Conservation (phyloP, 2,113 vertebrate species). For the Lynx canadensis region DNA sequence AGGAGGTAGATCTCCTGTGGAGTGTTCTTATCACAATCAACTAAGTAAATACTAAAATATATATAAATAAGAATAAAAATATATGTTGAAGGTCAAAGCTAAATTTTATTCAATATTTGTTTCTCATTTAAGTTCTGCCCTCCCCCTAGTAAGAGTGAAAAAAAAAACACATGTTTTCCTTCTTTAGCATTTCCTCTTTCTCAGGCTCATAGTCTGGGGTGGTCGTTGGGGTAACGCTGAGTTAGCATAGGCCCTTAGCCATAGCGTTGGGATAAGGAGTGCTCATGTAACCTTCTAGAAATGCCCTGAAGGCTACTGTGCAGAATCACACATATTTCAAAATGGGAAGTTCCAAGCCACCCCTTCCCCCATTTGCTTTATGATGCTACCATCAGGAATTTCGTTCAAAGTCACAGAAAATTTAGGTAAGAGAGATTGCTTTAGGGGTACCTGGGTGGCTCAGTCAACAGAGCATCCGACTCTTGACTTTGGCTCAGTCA, state of each 20-base stretch:
- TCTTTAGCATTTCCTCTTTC: background rate
- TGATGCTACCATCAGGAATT: background rate
- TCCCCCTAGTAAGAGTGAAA: background rate
- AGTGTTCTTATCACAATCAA: background rate
- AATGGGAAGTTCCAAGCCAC: background rate
- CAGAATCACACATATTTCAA: background rate
- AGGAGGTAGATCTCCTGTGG: background rate
- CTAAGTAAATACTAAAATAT: background rate
- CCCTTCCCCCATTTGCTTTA: background rate
- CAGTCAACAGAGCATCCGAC: too few species aligned
- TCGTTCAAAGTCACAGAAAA: background rate
- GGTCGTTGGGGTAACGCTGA: background rate
- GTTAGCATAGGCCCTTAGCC: background rate
- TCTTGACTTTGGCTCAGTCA: too few species aligned
- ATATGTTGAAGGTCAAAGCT: background rate
- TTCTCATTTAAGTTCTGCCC: background rate
- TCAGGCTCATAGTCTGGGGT: background rate
- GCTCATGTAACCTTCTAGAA: background rate
- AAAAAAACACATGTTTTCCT: background rate
- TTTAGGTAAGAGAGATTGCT: background rate
- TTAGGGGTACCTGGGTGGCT: background rate
- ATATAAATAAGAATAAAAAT: background rate
- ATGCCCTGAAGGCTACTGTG: background rate
- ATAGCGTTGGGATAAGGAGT: background rate
- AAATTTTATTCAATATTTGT: background rate